Base-by-base conservation (phyloP, 1,140 invertebrate species). In the Ectropis grisescens region DNA sequence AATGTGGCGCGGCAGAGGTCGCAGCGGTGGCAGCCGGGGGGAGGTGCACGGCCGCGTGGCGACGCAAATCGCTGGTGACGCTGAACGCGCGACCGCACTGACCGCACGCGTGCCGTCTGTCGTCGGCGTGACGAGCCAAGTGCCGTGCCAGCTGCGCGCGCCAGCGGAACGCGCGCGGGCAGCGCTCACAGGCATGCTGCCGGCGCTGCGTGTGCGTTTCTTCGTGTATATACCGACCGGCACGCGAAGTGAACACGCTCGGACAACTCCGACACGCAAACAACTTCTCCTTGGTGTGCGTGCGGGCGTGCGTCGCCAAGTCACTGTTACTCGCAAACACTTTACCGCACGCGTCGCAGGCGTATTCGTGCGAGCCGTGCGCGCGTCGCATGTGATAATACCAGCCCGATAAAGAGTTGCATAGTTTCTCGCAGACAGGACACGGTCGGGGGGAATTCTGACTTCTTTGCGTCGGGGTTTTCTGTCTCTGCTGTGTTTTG, bases 361-460 rank as follows among this genome's bases (percentile, higher is more conserved):
- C 54, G 44, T 81, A 78, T 8, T 87, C 85, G 40, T 85, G 84
- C 0, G 79, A 62, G 1, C 82, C 76, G 46, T 90, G 89, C 1
- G 84, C 83, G 37, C 87, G 83, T 11, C 84, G 84, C 14, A 89
- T 32, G 57, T 91, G 89, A 32, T 87, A 81, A 7, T 83, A 82
- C 30, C 88, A 74, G 25, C 86, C 86, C 29, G 87, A 85, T 0
- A 83, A 79, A 2, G 87, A 84, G 7, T 84, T 78, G 68, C 91
- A 93, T 28, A 85, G 84, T 60, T 91, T 91, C 0, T 85, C 86
- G 53, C 91, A 93, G 8, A 88, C 67, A 7, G 86, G 84, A 49
- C 91, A 93, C 4, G 82, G 85, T 38, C 85, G 89, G n/a, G n/a
- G n/a, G n/a, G n/a, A n/a, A n/a, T n/a, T 2, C n/a, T n/a, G 86